These are phyloP conservation scores for Apostichopus parvimensis DNA, from an alignment of 35 echinoderm and acorn worm species.

Conservation along the genomic window DNA sequence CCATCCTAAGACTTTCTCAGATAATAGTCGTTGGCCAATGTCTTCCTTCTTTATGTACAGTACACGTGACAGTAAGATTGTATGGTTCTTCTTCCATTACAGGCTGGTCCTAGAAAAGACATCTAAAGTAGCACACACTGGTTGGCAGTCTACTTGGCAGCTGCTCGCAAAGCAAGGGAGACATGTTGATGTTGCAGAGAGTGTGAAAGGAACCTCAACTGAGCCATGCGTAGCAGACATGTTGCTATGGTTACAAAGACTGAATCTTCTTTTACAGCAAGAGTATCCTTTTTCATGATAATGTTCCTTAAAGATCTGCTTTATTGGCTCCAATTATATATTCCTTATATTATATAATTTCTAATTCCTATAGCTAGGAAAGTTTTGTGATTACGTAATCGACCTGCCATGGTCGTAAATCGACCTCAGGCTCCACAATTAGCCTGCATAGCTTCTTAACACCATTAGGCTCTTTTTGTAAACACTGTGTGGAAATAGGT, in stretches of 20 bases:
- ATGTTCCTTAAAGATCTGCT: neutral
- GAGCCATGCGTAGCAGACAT: conserved; percentile 32
- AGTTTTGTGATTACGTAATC: no score
- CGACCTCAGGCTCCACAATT: no score
- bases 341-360: no score
- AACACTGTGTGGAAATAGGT: no score
- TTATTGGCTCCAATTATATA: no score
- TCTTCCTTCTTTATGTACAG: no score
- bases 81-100: neutral
- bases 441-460: no score
- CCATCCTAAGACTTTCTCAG: no score
- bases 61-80: neutral
- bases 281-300: conserved; percentile 33
- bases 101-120: conserved; percentile 7
- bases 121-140: conserved; percentile 7
- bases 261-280: conserved; percentile 22
- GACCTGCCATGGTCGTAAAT: no score
- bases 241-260: conserved; percentile 43
- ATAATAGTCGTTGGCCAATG: no score
- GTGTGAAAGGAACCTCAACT: conserved; percentile 1
- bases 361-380: no score
- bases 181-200: conserved; percentile 25
- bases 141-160: conserved; percentile 44
- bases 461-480: no score
- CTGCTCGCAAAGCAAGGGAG: conserved; percentile 1